A percentile compares a stretch with the other conserved stretches of the same genome.
Conservation (phyloP, 1,140 invertebrate species). For the Chironomus tepperi region DNA sequence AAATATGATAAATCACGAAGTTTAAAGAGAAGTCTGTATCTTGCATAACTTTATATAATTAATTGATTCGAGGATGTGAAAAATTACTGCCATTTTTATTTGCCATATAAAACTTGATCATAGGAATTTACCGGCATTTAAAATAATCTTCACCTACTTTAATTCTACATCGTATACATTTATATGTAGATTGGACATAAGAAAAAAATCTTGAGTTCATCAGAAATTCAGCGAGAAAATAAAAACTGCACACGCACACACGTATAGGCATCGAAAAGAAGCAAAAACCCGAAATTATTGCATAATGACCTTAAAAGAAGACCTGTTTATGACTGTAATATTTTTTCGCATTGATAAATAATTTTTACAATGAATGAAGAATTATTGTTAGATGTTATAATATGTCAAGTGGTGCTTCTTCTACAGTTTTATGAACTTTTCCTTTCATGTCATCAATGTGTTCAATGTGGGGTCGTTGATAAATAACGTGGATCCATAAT, state of each 20-base stretch:
- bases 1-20: slow-evolving; percentile 8
- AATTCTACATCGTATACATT: background rate
- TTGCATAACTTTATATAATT: background rate
- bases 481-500: too few relatives aligned
- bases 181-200: too few relatives aligned
- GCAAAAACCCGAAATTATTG: background rate
- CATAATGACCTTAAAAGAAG: slow-evolving; percentile 12
- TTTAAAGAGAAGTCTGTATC: background rate
- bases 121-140: too few relatives aligned
- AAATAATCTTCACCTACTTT: background rate
- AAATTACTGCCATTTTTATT: background rate
- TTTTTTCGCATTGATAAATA: background rate
- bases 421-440: too few relatives aligned
- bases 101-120: background rate
- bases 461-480: too few relatives aligned
- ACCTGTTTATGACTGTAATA: background rate
- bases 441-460: too few relatives aligned
- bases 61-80: background rate
- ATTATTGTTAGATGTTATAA: background rate
- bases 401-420: background rate
- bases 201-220: background rate
- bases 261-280: background rate
- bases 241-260: slow-evolving; percentile 1
- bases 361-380: background rate
- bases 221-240: background rate